A percentile compares a stretch with the other conserved stretches of the same genome.
phyloP scores from a whole-genome alignment of 1,140 invertebrate species.

The Caenorhabditis latens region DNA sequence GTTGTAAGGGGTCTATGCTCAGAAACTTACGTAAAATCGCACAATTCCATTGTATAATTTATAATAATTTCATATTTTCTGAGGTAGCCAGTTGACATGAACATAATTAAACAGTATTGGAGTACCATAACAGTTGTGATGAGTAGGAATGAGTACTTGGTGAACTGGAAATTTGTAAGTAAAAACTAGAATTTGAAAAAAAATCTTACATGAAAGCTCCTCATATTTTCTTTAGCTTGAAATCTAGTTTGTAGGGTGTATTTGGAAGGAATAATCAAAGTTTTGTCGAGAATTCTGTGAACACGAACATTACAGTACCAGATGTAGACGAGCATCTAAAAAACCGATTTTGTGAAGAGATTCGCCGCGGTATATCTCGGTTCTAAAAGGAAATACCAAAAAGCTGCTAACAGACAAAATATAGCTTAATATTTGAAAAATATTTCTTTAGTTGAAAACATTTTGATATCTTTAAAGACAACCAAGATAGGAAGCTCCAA shows the following conservation, averaged over 20 bases:
- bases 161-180: background rate
- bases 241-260: conserved; percentile 7
- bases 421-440: no score
- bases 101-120: background rate
- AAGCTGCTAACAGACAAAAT: no score
- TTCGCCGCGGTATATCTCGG: no score
- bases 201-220: background rate
- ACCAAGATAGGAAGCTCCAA: no score
- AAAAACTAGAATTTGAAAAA: background rate
- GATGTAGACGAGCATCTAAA: background rate
- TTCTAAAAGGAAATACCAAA: no score
- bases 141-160: background rate
- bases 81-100: background rate
- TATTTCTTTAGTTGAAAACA: no score
- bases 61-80: background rate
- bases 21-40: background rate
- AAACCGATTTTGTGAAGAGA: background rate
- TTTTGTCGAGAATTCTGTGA: background rate
- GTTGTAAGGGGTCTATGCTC: background rate
- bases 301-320: conserved; percentile 30
- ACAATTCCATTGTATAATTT: background rate
- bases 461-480: no score
- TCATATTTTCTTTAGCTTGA: conserved; percentile 16
- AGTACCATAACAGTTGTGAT: background rate
- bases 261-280: background rate